phyloP scores from a whole-genome alignment of 2,797 vertebrate species.

The Sebastiscus tertius region DNA sequence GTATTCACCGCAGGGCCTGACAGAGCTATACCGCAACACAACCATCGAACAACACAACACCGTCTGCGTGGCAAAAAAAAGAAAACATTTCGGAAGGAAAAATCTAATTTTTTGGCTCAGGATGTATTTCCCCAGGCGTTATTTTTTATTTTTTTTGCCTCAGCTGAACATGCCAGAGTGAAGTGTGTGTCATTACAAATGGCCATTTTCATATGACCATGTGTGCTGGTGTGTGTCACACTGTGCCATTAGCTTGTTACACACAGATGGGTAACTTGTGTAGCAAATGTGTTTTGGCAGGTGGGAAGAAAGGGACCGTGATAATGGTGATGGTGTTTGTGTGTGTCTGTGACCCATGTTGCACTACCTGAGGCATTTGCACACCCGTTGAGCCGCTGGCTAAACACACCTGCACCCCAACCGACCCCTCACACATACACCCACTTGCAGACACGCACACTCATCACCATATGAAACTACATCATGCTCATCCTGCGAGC shows the following conservation, averaged over 20 bases:
- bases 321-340: conserved; percentile 31
- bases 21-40: neutral
- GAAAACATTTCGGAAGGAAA: neutral
- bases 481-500: conserved; percentile 33
- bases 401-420: conserved; percentile 50
- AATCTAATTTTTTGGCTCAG: neutral
- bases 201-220: conserved; percentile 31
- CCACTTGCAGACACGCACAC: neutral
- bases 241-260: conserved; percentile 62
- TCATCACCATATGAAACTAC: conserved; percentile 20
- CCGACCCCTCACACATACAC: neutral
- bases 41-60: conserved; percentile 28
- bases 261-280: conserved; percentile 55
- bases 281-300: conserved; percentile 73
- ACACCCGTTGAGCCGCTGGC: conserved; percentile 52
- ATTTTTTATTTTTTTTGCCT: neutral
- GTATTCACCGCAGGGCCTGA: conserved; percentile 43
- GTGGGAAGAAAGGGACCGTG: conserved; percentile 47
- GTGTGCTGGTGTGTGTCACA: conserved; percentile 50
- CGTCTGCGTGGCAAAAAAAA: conserved; percentile 13
- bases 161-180: conserved; percentile 31
- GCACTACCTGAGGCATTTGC: conserved; percentile 54
- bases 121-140: neutral
- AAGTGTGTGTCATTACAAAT: conserved; percentile 49
- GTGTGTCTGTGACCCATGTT: conserved; percentile 45